Conservation (phyloP, 2,113 vertebrate genomes). For the Calidris pugnax region DNA sequence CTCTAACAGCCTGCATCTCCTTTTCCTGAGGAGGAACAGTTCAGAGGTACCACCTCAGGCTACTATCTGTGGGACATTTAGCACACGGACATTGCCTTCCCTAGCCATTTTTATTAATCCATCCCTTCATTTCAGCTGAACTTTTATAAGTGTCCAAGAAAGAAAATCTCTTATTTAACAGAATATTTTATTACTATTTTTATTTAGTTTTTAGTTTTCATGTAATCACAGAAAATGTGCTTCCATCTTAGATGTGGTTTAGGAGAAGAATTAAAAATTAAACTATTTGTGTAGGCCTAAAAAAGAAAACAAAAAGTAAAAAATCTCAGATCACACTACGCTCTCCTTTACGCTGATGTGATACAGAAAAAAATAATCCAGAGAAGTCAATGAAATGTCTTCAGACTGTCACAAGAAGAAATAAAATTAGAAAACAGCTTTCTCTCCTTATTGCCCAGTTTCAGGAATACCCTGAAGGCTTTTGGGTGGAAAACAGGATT, state of each 20-base stretch:
- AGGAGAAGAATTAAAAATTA: not conserved
- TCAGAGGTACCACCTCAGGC: not conserved
- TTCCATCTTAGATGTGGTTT: not conserved
- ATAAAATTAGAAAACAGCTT: not conserved
- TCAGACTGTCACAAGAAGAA: not conserved
- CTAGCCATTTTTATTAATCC: not conserved
- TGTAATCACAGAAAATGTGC: not conserved
- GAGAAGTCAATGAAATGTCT: not conserved
- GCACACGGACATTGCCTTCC: not conserved
- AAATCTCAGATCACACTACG: not conserved
- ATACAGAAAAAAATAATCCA: not conserved
- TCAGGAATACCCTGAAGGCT: not conserved
- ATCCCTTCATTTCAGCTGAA: not conserved
- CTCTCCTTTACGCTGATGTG: not conserved
- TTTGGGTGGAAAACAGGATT: rapidly evolving
- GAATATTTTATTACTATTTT: not conserved
- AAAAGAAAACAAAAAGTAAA: not conserved
- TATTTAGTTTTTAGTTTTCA: not conserved
- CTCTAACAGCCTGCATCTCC: not conserved
- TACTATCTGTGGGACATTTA: not conserved
- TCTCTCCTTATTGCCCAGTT: not conserved
- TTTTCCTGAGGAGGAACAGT: not conserved
- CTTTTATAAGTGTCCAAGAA: not conserved
- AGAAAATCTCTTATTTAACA: not conserved
- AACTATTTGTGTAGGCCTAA: not conserved